Conservation (phyloP, 1,140 invertebrate genomes). For the Temnothorax nylanderi region DNA sequence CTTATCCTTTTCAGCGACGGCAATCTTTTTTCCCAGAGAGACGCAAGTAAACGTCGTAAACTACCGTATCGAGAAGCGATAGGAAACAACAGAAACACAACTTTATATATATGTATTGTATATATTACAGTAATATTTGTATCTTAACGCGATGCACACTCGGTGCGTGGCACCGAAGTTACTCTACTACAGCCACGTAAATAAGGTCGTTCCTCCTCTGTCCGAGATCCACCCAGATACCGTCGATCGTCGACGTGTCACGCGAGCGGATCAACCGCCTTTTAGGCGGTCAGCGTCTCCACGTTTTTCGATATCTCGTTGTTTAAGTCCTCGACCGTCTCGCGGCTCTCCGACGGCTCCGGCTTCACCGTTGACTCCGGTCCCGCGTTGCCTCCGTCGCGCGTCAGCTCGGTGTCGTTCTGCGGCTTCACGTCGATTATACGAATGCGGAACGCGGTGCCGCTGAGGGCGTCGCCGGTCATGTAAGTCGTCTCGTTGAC, state of each 20-base stretch:
- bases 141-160: constrained; percentile 21
- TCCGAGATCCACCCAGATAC: not conserved
- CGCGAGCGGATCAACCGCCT: not conserved
- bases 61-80: constrained; percentile 19
- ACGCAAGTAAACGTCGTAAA: constrained; percentile 16
- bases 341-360: constrained; percentile 73
- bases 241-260: not conserved
- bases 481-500: constrained; percentile 87
- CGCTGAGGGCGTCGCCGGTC: constrained; percentile 81
- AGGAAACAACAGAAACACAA: constrained; percentile 36
- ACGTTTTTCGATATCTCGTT: constrained; percentile 82
- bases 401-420: constrained; percentile 73
- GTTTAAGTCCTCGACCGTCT: constrained; percentile 80
- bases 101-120: constrained; percentile 16
- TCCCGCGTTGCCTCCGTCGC: constrained; percentile 66
- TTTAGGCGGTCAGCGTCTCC: constrained; percentile 80
- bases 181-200: constrained; percentile 47
- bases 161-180: constrained; percentile 5
- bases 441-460: constrained; percentile 84
- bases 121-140: constrained; percentile 53
- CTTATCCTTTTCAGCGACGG: not conserved
- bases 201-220: not conserved
- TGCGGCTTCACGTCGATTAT: constrained; percentile 86
- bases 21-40: not conserved
- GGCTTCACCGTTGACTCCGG: constrained; percentile 45